Percentiles rank a stretch among this genome's conserved stretches.
Conservation (phyloP, 2,113 vertebrate genomes). For the Aramus guarauna region DNA sequence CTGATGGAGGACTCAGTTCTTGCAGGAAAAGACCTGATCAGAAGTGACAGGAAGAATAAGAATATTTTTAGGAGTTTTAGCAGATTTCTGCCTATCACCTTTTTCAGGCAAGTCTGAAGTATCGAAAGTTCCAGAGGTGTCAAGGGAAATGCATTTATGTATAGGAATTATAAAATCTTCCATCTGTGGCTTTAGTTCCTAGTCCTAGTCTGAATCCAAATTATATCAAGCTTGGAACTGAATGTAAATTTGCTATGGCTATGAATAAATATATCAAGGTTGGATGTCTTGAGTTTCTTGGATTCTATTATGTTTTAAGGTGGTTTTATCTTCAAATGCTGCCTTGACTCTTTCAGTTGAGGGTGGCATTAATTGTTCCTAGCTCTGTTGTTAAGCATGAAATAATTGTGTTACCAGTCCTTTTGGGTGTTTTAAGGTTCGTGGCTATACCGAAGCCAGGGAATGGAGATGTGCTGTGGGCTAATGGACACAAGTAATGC, state of each 20-base stretch:
- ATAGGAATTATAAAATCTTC: background rate
- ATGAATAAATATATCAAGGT: background rate
- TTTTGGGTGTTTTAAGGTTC: background rate
- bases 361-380: background rate
- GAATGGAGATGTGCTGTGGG: background rate
- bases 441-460: background rate
- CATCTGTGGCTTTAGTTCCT: background rate
- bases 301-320: background rate
- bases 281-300: background rate
- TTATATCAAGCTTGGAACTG: background rate
- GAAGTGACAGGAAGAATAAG: background rate
- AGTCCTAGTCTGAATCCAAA: background rate
- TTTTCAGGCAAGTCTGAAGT: background rate
- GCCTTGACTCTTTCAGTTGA: background rate
- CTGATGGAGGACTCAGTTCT: background rate
- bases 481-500: background rate
- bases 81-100: background rate
- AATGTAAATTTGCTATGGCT: background rate
- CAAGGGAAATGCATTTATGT: constrained; percentile 42
- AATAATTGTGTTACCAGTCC: background rate
- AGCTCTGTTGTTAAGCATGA: background rate
- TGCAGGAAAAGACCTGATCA: background rate
- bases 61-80: background rate
- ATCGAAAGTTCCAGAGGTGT: background rate
- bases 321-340: background rate